phyloP scores from a whole-genome alignment of 2,797 vertebrate species.

The Otus scops region DNA sequence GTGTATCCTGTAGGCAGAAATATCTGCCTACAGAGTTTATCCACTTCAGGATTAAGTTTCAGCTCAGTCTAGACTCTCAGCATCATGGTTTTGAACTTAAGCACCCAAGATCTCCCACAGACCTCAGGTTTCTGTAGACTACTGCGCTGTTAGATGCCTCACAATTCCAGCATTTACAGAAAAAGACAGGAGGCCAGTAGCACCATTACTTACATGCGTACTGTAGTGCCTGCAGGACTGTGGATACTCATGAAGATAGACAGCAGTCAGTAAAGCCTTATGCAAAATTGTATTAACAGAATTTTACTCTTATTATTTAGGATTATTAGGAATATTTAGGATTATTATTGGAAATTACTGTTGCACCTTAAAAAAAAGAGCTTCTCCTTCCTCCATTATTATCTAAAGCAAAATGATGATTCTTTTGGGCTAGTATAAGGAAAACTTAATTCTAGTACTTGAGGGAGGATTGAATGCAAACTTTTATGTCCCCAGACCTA shows the following conservation, averaged over 20 bases:
- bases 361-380: not conserved
- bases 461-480: not conserved
- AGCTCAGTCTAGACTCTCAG: not conserved
- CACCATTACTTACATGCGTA: fast-evolving
- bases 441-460: not conserved
- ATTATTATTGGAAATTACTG: not conserved
- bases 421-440: not conserved
- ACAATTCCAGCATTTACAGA: not conserved
- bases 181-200: not conserved
- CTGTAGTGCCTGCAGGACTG: not conserved
- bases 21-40: not conserved
- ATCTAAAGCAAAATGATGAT: not conserved
- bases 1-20: not conserved
- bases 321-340: not conserved
- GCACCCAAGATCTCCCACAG: not conserved
- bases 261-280: not conserved
- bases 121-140: not conserved
- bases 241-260: not conserved
- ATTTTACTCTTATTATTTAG: not conserved
- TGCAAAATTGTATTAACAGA: not conserved
- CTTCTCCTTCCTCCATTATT: not conserved
- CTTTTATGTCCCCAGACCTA: not conserved
- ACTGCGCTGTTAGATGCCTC: not conserved
- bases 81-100: not conserved
- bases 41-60: not conserved